Evolutionary conservation across 64 coral and sea anemone genomes (phyloP), one percentile per base, ranked within the genome.

Genomic region (Actinia equina): DNA sequence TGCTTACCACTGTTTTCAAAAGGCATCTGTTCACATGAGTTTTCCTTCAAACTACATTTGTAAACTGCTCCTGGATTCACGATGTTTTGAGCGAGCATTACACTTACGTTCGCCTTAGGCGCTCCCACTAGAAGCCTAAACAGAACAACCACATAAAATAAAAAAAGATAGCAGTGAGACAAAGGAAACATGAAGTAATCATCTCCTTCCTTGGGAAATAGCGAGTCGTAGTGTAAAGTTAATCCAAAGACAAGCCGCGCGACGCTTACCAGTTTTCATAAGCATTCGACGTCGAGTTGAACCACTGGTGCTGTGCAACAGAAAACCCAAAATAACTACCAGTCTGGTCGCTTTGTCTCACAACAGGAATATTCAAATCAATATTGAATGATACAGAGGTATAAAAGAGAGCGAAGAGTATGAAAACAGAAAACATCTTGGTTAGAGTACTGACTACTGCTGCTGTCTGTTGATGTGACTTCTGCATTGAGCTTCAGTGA

Each of bases 241-340:
- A 17, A 85, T 7, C 3, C 83, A 30, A 58, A 45, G 78, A 17
- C 10, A 85, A 61, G 52, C 30, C 22, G 44, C 22, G 44, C 44
- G 26, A n/a, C 52, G 17, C 83, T 60, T 27, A 85, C 83, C 83
- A 85, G 44, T 63, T 85, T 60, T 44, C 83, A 85, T 58, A 26
- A 58, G 22, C 52, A 17, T 18, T 54, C 83, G 44, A 13, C 14
- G 52, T 13, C 20, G 3, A 5, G 27, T 74, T 74, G 13, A 74
- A 85, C 30, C 26, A 58, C 41, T 63, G 83, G 8, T 85, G 83
- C 83, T 85, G 51, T 9, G 90, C 90, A 10, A 92, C 90, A 9
- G 90, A 92, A 83, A 92, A 92, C 54, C 90, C 90, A 83, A 92
- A 92, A 74, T 92, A 92, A 26, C 90, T 92, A 3, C 85, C 90